Evolutionary conservation across 2,888 invertebrate species (phyloP), one percentile per base, ranked within the genome.

Genomic region (Cheilosia urbana): DNA sequence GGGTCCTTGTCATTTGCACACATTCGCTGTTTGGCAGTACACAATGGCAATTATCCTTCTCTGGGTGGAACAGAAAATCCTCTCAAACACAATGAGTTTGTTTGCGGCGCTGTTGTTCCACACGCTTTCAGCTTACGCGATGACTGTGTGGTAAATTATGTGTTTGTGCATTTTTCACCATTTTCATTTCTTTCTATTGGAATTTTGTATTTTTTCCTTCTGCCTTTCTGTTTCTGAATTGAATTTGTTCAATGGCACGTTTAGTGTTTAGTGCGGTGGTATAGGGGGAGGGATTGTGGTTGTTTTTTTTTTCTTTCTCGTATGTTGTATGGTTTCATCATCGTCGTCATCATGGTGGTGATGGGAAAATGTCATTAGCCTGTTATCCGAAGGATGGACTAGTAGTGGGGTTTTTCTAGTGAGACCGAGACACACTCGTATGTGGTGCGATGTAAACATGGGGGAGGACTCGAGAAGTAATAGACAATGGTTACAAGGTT

Each of bases 301-400:
- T 34, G 11, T 71, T 42, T 40, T 58, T 49, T 55, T 5, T 45
- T 53, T 6, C 34, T 13, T 34, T 68, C 51, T 76, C 21, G 72
- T 40, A 58, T 58, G 57, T 71, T 80, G 66, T 85, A 80, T 55
- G 84, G 84, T 76, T 85, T 85, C 84, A 71, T 63, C 62, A 60
- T 63, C 72, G 62, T 75, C 73, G 62, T 79, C 69, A 69, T 69
- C 58, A 34, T 66, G 30, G 60, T 60, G 55, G 49, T 19, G 57
- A 76, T 77, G 53, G 58, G 42, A 63, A 66, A 79, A 80, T 80
- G 84, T 85, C 84, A 85, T 80, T 76, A 80, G 71, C 75, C 80
- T 85, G 75, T 71, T 76, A 71, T 85, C 60, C 53, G 34, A 66
- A n/a, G 47, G 47, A 49, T 51, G 51, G 73, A 57, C 34, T 68